These are phyloP conservation scores for Forbesichthys papilliferus DNA, from an alignment of 2,113 vertebrate species.

Conservation along the genomic window DNA sequence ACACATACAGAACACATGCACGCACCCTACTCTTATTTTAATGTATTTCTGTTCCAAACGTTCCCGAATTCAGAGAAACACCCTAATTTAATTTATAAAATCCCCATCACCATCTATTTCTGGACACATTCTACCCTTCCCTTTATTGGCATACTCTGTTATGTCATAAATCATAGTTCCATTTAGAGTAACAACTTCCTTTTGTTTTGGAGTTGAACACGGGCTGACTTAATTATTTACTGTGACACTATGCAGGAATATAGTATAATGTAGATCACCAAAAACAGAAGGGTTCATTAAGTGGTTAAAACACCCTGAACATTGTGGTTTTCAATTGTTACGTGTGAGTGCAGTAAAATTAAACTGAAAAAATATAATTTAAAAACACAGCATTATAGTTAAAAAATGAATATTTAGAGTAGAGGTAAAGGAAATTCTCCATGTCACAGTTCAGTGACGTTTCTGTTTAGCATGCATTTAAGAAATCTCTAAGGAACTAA, in stretches of 20 bases:
- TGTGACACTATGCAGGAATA: not conserved
- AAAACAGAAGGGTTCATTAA: not conserved
- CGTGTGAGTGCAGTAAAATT: not conserved
- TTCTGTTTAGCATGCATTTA: slow-evolving; percentile 11
- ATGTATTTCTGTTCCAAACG: slow-evolving; percentile 35
- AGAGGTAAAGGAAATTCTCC: not conserved
- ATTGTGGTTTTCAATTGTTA: slow-evolving; percentile 4
- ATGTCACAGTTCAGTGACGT: not conserved
- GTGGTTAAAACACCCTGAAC: no score
- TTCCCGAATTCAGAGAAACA: slow-evolving; percentile 44
- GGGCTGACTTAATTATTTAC: slow-evolving; percentile 22
- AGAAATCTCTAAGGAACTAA: not conserved
- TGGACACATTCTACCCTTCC: slow-evolving; percentile 39
- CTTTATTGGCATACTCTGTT: slow-evolving; percentile 48
- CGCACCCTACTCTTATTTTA: slow-evolving; percentile 16
- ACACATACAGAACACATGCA: slow-evolving; percentile 28
- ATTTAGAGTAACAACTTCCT: slow-evolving; percentile 42
- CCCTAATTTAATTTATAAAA: slow-evolving; percentile 41
- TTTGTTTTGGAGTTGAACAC: slow-evolving; percentile 50
- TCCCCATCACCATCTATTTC: slow-evolving; percentile 51
- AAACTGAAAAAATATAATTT: slow-evolving; percentile 7
- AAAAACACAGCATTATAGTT: not conserved
- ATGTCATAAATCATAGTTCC: slow-evolving; percentile 53
- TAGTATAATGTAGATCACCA: slow-evolving; percentile 6
- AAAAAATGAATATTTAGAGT: not conserved